Percentiles rank a stretch among this genome's conserved stretches.
Evolutionary conservation across 2,797 vertebrate species (phyloP).

Genomic region (Neostethus bicornis): DNA sequence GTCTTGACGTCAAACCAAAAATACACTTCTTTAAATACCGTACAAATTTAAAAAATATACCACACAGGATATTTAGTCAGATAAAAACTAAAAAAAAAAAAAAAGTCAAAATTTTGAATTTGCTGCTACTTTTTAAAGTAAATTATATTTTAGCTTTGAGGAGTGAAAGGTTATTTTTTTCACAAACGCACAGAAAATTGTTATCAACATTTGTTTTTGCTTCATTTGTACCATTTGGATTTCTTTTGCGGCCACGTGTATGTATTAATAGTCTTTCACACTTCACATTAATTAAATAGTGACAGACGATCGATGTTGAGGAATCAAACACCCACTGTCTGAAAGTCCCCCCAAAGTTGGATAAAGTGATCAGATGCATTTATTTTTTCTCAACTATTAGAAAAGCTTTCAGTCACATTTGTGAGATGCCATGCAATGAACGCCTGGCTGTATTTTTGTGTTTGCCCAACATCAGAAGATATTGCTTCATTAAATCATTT

Average conservation of each 20-base stretch:
- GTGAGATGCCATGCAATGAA: neutral
- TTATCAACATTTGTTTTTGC: neutral
- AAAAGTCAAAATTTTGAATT: neutral
- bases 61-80: no score
- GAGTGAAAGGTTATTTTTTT: neutral
- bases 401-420: neutral
- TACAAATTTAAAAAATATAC: no score
- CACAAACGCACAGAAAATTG: neutral
- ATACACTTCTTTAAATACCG: neutral
- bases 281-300: neutral
- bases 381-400: neutral
- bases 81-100: no score
- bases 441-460: neutral
- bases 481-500: slow-evolving; percentile 25
- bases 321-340: neutral
- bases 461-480: neutral
- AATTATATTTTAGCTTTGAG: neutral
- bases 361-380: neutral
- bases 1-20: neutral
- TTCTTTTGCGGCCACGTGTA: neutral
- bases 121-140: slow-evolving; percentile 1
- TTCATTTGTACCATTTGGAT: neutral
- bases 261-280: neutral
- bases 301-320: neutral
- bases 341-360: neutral